These are phyloP conservation scores for Agrypnia vestita DNA, from an alignment of 1,140 invertebrate species.

Conservation along the genomic window DNA sequence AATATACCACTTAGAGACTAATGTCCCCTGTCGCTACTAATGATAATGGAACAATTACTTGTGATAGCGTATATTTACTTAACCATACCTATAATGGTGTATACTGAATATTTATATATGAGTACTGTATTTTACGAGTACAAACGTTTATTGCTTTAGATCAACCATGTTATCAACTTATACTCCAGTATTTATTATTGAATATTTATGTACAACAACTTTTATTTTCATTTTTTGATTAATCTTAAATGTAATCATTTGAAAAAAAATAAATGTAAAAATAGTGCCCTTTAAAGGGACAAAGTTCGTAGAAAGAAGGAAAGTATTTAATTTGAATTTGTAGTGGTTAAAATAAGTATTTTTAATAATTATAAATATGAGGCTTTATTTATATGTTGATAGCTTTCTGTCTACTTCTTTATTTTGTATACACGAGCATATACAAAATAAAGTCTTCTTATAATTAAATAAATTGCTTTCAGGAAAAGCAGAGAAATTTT, in stretches of 20 bases:
- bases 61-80: background rate
- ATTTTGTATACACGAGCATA: no score
- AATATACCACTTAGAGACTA: background rate
- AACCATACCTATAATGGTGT: background rate
- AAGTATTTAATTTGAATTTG: no score
- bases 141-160: constrained; percentile 13
- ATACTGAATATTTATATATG: background rate
- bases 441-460: background rate
- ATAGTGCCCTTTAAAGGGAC: no score
- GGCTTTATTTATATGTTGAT: background rate
- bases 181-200: background rate
- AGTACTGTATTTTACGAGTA: background rate
- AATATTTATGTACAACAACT: no score
- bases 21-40: constrained; percentile 1
- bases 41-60: constrained; percentile 8
- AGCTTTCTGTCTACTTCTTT: background rate
- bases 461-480: background rate
- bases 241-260: no score
- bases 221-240: no score
- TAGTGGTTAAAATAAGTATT: no score
- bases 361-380: no score
- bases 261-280: no score
- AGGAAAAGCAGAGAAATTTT: background rate
- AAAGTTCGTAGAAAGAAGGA: no score
- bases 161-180: background rate